phyloP scores from a whole-genome alignment of 2,113 vertebrate genomes.

The Varanus komodoensis region DNA sequence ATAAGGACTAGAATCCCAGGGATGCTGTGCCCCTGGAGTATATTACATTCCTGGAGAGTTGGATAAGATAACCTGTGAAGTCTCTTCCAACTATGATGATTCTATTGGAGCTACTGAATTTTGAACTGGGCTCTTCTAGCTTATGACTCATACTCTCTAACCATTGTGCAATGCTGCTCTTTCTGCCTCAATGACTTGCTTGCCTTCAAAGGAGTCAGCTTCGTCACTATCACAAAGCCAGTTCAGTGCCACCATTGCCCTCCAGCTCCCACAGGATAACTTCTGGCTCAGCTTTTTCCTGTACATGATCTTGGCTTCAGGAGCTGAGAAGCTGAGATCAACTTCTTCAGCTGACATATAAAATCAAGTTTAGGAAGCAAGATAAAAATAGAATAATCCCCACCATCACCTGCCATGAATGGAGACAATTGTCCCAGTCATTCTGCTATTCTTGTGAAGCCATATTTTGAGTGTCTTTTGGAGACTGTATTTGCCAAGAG shows the following conservation, averaged over 20 bases:
- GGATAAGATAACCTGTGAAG: too few species aligned
- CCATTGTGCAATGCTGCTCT: not conserved
- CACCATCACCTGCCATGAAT: constrained; percentile 1
- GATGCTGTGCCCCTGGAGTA: too few species aligned
- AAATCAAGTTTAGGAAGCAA: not conserved
- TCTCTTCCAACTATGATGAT: too few species aligned
- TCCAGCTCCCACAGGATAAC: not conserved
- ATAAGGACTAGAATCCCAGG: not conserved
- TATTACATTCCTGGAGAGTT: too few species aligned
- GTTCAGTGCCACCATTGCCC: too few species aligned
- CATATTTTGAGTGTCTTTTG: rapidly evolving
- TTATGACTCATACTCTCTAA: not conserved
- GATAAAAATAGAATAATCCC: constrained; percentile 48
- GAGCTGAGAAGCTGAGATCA: constrained; percentile 11
- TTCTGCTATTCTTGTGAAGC: not conserved
- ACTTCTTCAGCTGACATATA: constrained; percentile 32
- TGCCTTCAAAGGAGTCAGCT: not conserved
- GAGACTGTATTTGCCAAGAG: not conserved
- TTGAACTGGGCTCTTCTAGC: not conserved
- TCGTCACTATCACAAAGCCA: not conserved
- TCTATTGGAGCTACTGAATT: not conserved
- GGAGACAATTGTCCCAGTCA: constrained; percentile 13
- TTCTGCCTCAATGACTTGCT: not conserved
- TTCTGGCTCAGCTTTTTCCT: constrained; percentile 1
- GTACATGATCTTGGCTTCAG: constrained; percentile 4